phyloP scores from a whole-genome alignment of 2,888 invertebrate species.

The Pheosia tremula region DNA sequence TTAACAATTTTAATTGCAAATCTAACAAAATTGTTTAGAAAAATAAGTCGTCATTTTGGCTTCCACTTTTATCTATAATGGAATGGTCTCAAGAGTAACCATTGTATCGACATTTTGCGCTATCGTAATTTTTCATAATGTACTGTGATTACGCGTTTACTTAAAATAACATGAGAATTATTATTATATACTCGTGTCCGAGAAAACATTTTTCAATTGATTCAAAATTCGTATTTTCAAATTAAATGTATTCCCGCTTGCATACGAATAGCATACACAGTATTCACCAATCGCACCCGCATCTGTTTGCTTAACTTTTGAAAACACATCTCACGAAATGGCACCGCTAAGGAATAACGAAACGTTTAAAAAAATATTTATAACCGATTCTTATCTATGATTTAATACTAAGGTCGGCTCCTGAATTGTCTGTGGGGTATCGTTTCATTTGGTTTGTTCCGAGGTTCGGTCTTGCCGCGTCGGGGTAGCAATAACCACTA shows the following conservation, averaged over 20 bases:
- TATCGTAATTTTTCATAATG: slow-evolving; percentile 51
- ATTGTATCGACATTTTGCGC: slow-evolving; percentile 58
- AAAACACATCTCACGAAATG: slow-evolving; percentile 68
- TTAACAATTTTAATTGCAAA: slow-evolving; percentile 74
- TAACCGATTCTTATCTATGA: slow-evolving; percentile 68
- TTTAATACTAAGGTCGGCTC: slow-evolving; percentile 53
- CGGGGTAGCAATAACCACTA: too few relatives aligned
- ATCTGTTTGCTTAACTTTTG: slow-evolving; percentile 26
- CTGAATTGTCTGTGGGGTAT: not conserved
- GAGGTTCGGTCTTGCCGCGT: not conserved
- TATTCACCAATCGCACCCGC: slow-evolving; percentile 11
- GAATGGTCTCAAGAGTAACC: slow-evolving; percentile 81
- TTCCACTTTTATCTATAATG: slow-evolving; percentile 78
- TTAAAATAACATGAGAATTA: slow-evolving; percentile 38
- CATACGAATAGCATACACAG: slow-evolving; percentile 17
- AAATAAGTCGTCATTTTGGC: slow-evolving; percentile 84
- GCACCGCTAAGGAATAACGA: slow-evolving; percentile 72
- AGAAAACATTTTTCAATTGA: slow-evolving; percentile 37
- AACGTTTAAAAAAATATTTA: slow-evolving; percentile 62
- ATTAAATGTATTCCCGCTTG: slow-evolving; percentile 4
- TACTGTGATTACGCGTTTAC: slow-evolving; percentile 48
- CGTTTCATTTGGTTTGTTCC: not conserved
- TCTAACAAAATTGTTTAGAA: slow-evolving; percentile 83
- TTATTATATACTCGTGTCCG: slow-evolving; percentile 40
- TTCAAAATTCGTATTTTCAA: slow-evolving; percentile 41